Evolutionary conservation across 2,797 vertebrate species (phyloP).

Genomic region (Tapera naevia): DNA sequence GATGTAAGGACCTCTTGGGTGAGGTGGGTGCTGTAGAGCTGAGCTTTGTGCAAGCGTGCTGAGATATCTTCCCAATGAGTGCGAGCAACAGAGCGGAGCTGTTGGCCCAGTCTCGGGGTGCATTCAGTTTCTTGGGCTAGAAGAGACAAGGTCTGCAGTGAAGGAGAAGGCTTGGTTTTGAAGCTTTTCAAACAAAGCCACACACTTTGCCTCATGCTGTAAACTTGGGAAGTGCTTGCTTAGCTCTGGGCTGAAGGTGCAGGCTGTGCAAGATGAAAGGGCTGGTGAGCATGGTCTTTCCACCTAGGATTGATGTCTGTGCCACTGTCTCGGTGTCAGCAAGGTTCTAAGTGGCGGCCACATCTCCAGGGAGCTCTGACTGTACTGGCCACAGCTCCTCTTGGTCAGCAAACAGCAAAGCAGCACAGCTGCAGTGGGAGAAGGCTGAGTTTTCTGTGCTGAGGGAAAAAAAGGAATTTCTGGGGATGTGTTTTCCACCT

Average conservation of each 20-base stretch:
- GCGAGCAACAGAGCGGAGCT: not conserved
- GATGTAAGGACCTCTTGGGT: not conserved
- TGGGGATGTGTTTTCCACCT: not conserved
- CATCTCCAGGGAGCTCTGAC: not conserved
- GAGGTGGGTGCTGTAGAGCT: not conserved
- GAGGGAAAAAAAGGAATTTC: not conserved
- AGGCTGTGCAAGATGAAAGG: not conserved
- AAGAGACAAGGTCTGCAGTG: not conserved
- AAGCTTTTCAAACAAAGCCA: not conserved
- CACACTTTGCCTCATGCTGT: rapidly evolving
- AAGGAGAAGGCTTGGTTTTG: not conserved
- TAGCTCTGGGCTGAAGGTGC: not conserved
- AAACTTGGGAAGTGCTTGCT: not conserved
- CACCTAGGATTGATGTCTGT: not conserved
- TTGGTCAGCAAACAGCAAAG: not conserved
- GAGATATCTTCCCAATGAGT: not conserved
- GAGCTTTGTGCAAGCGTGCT: not conserved
- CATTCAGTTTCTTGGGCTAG: not conserved
- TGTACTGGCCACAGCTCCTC: not conserved
- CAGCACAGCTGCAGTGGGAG: not conserved
- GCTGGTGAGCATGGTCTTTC: not conserved
- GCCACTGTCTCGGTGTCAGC: not conserved
- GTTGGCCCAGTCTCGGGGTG: not conserved
- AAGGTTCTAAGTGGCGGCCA: not conserved
- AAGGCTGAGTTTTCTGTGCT: not conserved